Percentiles rank a stretch among this genome's conserved stretches.
Conservation (phyloP, 2,113 vertebrate species). For the Varanus komodoensis region DNA sequence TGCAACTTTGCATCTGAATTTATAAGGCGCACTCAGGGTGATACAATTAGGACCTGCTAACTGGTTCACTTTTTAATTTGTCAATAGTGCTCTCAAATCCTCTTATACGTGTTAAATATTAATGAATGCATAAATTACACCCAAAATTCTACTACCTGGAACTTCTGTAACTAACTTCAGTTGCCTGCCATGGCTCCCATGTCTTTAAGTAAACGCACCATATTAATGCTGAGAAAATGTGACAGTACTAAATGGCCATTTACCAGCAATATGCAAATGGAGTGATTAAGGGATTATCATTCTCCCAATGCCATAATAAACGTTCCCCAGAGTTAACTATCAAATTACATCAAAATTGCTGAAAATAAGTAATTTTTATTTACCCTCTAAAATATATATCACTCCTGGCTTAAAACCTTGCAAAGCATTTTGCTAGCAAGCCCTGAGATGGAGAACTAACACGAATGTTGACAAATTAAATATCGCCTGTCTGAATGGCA, state of each 20-base stretch:
- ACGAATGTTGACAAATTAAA: constrained; percentile 65
- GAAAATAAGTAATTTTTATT: constrained; percentile 23
- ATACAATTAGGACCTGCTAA: background rate
- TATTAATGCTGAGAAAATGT: background rate
- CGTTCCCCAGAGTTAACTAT: background rate
- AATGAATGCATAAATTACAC: background rate
- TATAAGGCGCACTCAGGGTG: too few species aligned
- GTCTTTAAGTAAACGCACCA: background rate
- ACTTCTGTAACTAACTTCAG: background rate
- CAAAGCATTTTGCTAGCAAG: constrained; percentile 47
- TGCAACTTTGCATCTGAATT: background rate
- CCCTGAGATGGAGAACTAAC: constrained; percentile 57
- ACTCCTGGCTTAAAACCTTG: constrained; percentile 28
- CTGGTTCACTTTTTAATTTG: background rate
- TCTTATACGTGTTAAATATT: background rate
- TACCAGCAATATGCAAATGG: background rate
- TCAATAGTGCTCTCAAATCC: background rate
- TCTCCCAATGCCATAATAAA: too few species aligned
- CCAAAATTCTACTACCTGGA: background rate
- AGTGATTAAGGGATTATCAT: background rate
- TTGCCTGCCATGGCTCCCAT: background rate
- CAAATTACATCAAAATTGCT: background rate
- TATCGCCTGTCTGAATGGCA: constrained; percentile 53
- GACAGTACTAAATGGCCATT: background rate
- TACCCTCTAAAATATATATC: constrained; percentile 32